These are phyloP conservation scores for Phalacrocorax aristotelis DNA, from an alignment of 2,113 vertebrate genomes.

Conservation along the genomic window DNA sequence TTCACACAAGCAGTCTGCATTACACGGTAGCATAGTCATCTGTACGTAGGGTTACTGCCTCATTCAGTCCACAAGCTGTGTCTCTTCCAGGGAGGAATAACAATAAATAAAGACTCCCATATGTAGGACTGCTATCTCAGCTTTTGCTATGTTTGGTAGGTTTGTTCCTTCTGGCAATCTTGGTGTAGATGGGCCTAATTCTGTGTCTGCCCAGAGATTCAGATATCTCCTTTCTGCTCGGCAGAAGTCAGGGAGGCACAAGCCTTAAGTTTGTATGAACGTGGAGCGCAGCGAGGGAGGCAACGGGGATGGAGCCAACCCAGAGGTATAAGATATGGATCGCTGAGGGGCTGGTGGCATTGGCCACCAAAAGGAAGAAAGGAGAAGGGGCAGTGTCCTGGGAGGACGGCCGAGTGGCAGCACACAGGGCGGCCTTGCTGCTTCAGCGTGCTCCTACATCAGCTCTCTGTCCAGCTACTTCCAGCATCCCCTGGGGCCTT, in stretches of 20 bases:
- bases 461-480: neutral
- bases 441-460: neutral
- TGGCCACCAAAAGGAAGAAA: neutral
- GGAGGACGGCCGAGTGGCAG: neutral
- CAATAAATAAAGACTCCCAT: neutral
- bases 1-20: neutral
- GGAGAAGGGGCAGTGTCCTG: neutral
- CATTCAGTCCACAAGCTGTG: neutral
- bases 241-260: neutral
- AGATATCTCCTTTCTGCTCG: neutral
- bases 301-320: neutral
- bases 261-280: fast-evolving
- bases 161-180: neutral
- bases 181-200: neutral
- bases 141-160: neutral
- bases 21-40: neutral
- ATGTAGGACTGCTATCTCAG: neutral
- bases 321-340: neutral
- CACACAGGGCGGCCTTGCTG: fast-evolving
- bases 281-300: neutral
- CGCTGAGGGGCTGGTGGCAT: fast-evolving
- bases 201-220: neutral
- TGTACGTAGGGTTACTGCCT: neutral
- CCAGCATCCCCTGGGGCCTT: neutral
- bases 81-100: neutral